These are phyloP conservation scores for Procambarus virginalis DNA, from an alignment of 1,140 invertebrate species.

Conservation along the genomic window DNA sequence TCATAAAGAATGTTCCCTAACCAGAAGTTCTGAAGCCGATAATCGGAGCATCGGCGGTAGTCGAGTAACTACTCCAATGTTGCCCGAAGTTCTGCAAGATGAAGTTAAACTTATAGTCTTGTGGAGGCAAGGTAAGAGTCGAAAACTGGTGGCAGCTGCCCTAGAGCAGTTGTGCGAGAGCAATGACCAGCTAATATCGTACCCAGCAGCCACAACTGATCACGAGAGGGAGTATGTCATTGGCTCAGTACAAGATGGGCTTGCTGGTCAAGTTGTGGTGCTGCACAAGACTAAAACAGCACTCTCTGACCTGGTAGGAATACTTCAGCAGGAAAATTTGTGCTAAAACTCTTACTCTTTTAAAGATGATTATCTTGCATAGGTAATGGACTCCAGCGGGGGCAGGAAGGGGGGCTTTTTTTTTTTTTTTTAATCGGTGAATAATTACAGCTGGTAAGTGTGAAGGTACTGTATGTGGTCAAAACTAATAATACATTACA, in stretches of 20 bases:
- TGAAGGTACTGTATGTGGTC: too few relatives aligned
- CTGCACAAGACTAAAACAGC: slow-evolving; percentile 60
- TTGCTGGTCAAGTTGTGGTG: slow-evolving; percentile 68
- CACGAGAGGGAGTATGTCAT: slow-evolving; percentile 58
- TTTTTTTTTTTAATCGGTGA: too few relatives aligned
- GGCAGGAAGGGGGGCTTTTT: too few relatives aligned
- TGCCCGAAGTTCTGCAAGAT: slow-evolving; percentile 38
- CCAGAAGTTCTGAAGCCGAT: slow-evolving; percentile 26
- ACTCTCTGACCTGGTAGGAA: slow-evolving; percentile 67
- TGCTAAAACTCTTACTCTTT: background rate
- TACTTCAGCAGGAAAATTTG: slow-evolving; percentile 55
- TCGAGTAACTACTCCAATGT: slow-evolving; percentile 55
- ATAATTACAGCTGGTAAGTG: too few relatives aligned
- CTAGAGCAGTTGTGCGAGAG: slow-evolving; percentile 54
- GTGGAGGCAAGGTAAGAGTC: slow-evolving; percentile 59
- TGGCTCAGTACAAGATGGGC: slow-evolving; percentile 59
- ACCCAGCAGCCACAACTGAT: slow-evolving; percentile 42
- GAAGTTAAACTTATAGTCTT: slow-evolving; percentile 47
- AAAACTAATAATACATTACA: too few relatives aligned
- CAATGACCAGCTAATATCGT: slow-evolving; percentile 59
- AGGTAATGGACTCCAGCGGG: too few relatives aligned
- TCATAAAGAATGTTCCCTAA: background rate
- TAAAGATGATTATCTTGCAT: too few relatives aligned
- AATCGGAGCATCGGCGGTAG: slow-evolving; percentile 32
- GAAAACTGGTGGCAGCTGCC: slow-evolving; percentile 45